phyloP scores from a whole-genome alignment of 1,140 invertebrate genomes.

The Anadara kagoshimensis region DNA sequence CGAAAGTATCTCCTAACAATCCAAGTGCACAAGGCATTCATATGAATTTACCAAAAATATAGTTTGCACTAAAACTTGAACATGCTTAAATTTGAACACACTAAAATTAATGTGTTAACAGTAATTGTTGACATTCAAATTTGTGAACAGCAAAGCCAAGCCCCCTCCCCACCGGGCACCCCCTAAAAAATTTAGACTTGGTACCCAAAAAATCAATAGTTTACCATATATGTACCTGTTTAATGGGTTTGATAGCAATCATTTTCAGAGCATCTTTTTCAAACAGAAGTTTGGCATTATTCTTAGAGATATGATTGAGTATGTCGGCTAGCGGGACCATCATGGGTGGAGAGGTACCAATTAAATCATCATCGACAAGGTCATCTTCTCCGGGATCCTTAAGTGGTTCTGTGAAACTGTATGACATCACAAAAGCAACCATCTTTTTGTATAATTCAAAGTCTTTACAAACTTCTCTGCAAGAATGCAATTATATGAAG shows the following conservation, averaged over 20 bases:
- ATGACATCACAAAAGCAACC: constrained; percentile 75
- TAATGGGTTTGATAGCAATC: constrained; percentile 66
- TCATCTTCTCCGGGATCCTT: constrained; percentile 51
- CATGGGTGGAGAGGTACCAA: constrained; percentile 60
- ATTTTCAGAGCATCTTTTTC: constrained; percentile 69
- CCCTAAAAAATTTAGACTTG: too few species aligned
- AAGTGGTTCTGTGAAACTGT: constrained; percentile 73
- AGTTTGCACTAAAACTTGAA: too few species aligned
- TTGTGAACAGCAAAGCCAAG: too few species aligned
- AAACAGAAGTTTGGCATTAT: constrained; percentile 72
- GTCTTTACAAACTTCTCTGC: constrained; percentile 51
- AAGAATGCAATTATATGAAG: constrained; percentile 26
- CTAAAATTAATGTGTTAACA: too few species aligned
- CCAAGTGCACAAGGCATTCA: too few species aligned
- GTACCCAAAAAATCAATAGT: too few species aligned
- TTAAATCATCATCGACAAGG: constrained; percentile 46
- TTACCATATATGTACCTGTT: constrained; percentile 61
- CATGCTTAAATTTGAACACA: too few species aligned
- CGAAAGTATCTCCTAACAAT: too few species aligned
- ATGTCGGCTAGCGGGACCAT: constrained; percentile 75
- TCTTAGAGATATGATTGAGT: constrained; percentile 72
- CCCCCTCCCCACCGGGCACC: too few species aligned
- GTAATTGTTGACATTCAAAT: too few species aligned
- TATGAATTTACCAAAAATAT: too few species aligned
- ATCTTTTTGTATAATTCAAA: constrained; percentile 71